Base-by-base conservation (phyloP, 1,140 invertebrate species). In the Homarus americanus region DNA sequence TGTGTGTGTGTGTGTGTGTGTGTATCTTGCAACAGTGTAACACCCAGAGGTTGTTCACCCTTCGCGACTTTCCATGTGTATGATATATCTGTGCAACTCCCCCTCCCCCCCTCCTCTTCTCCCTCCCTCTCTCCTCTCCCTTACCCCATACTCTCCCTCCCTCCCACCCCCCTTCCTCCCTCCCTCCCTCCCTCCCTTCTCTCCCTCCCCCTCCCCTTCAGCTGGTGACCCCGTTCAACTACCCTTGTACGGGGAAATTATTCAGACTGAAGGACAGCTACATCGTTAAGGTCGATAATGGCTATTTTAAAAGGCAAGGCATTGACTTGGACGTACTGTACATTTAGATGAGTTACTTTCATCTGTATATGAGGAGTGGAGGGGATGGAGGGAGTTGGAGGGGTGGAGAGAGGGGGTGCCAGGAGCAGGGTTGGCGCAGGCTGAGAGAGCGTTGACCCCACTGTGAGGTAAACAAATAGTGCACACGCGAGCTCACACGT, bases 341-440 rank as follows among this genome's bases (percentile, higher is more conserved):
- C 82, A 83, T 69, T 69, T 69, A 83, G 63, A 83, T 83, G 4
- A 66, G 82, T 40, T 83, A 83, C 82, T 83, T 83, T 83, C 82
- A 83, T 69, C 58, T 69, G 36, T 83, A 72, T 36, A 10, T 69
- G 38, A 24, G n/a, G 53, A 34, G n/a, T 15, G 12, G 49, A n/a
- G 36, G 58, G 0, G 10, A n/a, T 17, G 79, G 49, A 12, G 36
- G 79, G 44, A n/a, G 44, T 10, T 38, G 40, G 34, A n/a, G 80
- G 80, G 28, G 32, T 2, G 49, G 2, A 38, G 53, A 28, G 80
- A 49, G 40, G 49, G 32, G 40, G 75, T n/a, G 28, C 7, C 0
- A 40, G 78, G 41, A 49, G 63, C 9, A 58, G 63, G n/a, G 82
- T 7, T 36, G 0, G 82, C 63, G 58, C 24, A 34, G 63, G 4